Conservation (phyloP, 2,888 invertebrate species). For the Sisyra terminalis region DNA sequence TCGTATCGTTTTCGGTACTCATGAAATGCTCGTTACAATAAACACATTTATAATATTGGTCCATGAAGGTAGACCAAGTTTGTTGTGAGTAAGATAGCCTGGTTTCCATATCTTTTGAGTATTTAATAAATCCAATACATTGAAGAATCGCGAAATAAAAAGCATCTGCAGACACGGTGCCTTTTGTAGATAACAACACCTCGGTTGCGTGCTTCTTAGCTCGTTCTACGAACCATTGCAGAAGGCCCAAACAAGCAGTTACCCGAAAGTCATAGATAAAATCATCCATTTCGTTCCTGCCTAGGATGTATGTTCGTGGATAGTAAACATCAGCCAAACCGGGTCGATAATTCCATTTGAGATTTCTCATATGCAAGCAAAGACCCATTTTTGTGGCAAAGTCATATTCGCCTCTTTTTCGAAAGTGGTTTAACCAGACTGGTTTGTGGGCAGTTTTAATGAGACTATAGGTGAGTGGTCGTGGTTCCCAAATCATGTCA, state of each 20-base stretch:
- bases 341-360: constrained; percentile 46
- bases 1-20: constrained; percentile 21
- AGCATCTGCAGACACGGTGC: constrained; percentile 35
- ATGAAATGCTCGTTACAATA: constrained; percentile 35
- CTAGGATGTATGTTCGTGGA: constrained; percentile 54
- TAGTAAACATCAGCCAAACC: constrained; percentile 44
- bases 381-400: constrained; percentile 34
- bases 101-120: constrained; percentile 45
- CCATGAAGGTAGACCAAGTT: constrained; percentile 53
- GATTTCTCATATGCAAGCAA: constrained; percentile 36
- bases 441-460: constrained; percentile 23
- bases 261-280: constrained; percentile 58
- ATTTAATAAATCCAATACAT: constrained; percentile 45
- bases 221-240: constrained; percentile 41
- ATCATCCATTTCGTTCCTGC: constrained; percentile 36
- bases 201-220: constrained; percentile 19
- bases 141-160: constrained; percentile 55
- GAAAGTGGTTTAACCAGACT: constrained; percentile 14
- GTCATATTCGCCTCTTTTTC: constrained; percentile 21
- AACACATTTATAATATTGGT: constrained; percentile 45
- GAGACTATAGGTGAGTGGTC: constrained; percentile 15
- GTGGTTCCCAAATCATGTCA: constrained; percentile 48
- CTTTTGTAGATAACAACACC: constrained; percentile 31
- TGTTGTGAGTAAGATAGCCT: constrained; percentile 25
- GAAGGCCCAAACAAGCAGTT: constrained; percentile 59